Evolutionary conservation across 2,888 invertebrate species (phyloP).

Genomic region (Helleia helle): DNA sequence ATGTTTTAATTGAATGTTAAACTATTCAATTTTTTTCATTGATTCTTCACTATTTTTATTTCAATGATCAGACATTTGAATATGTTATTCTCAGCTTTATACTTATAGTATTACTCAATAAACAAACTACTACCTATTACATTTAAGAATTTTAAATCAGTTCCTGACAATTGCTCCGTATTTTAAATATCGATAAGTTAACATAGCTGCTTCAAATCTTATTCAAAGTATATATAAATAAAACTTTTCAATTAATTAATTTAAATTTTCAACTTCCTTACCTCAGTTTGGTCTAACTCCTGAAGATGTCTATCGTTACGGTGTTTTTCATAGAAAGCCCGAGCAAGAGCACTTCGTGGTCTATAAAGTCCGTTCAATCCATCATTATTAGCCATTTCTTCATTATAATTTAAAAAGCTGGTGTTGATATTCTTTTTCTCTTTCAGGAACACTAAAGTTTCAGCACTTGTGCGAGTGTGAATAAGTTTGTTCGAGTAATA

Average conservation of each 20-base stretch:
- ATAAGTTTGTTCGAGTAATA: conserved; percentile 43
- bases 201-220: no score
- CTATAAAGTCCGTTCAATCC: conserved; percentile 67
- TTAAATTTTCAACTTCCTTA: conserved; percentile 39
- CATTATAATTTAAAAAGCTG: conserved; percentile 15
- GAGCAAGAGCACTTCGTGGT: conserved; percentile 81
- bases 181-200: no score
- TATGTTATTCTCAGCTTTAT: no score
- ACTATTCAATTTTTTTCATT: no score
- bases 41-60: no score
- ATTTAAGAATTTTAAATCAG: no score
- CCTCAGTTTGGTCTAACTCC: conserved; percentile 80
- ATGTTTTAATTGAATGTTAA: no score
- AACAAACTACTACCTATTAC: no score
- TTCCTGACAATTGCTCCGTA: no score
- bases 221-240: no score
- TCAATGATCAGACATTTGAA: no score
- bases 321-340: conserved; percentile 82
- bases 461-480: conserved; percentile 28
- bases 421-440: neutral
- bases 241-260: conserved; percentile 11
- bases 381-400: conserved; percentile 43
- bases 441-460: conserved; percentile 15
- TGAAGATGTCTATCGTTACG: conserved; percentile 79
- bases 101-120: no score